Conservation (phyloP, 2,888 invertebrate species). For the Furcula furcula region DNA sequence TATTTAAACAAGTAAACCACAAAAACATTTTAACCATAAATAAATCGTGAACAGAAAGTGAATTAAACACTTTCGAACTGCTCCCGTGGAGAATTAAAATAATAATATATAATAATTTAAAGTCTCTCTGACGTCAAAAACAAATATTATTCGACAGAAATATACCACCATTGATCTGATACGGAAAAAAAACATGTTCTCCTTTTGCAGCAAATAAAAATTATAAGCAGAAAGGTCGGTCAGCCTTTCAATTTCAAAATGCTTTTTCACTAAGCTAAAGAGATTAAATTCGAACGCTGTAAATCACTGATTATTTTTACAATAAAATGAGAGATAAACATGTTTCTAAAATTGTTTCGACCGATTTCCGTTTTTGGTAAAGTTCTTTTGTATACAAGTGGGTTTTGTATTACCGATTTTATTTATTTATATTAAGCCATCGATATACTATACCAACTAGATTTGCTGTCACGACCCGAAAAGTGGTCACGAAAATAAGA, state of each 20-base stretch:
- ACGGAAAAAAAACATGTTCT: not conserved
- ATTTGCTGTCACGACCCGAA: no score
- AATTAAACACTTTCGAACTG: no score
- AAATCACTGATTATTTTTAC: conserved; percentile 4
- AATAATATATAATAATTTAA: not conserved
- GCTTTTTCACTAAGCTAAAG: not conserved
- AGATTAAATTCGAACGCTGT: not conserved
- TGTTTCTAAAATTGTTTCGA: not conserved
- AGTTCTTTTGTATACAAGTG: not conserved
- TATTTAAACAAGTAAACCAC: no score
- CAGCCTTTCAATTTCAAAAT: not conserved
- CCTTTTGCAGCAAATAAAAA: no score
- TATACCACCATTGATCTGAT: not conserved
- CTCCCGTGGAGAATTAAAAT: not conserved
- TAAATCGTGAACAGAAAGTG: no score
- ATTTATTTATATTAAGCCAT: no score
- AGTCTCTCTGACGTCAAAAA: not conserved
- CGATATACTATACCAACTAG: no score
- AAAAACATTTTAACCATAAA: no score
- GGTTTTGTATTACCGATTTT: no score
- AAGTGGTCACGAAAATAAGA: no score
- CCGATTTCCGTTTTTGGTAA: not conserved
- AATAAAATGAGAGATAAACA: not conserved
- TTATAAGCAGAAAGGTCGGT: not conserved
- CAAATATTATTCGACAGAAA: conserved; percentile 2